Evolutionary conservation across 2,113 vertebrate genomes (phyloP).

Genomic region (Pteronura brasiliensis): DNA sequence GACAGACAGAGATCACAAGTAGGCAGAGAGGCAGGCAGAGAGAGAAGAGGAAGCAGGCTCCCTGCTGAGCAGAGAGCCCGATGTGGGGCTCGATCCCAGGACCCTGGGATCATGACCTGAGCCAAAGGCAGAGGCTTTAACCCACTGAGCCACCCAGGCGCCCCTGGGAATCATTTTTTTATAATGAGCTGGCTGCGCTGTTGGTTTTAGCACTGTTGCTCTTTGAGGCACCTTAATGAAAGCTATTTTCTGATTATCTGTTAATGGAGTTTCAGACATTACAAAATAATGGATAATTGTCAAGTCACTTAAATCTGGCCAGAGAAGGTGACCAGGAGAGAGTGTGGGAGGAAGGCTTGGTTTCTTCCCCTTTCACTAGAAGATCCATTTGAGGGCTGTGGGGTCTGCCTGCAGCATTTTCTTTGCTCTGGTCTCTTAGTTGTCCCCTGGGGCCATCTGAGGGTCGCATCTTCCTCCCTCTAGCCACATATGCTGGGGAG

Average conservation of each 20-base stretch:
- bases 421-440: not conserved
- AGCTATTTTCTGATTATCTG: not conserved
- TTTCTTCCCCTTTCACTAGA: not conserved
- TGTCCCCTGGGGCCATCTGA: not conserved
- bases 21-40: too few species aligned
- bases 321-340: not conserved
- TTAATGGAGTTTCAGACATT: not conserved
- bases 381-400: not conserved
- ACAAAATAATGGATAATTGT: not conserved
- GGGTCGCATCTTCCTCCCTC: not conserved
- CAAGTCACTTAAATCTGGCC: not conserved
- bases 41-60: too few species aligned
- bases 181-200: not conserved
- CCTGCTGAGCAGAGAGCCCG: too few species aligned
- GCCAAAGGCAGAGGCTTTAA: too few species aligned
- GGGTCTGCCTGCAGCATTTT: not conserved
- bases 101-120: too few species aligned
- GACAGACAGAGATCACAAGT: too few species aligned
- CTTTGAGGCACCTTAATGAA: not conserved
- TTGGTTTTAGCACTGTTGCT: not conserved
- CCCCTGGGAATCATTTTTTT: not conserved
- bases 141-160: too few species aligned
- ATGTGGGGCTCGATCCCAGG: too few species aligned
- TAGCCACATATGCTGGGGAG: not conserved
- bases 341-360: not conserved